These are phyloP conservation scores for Ctena decussata DNA, from an alignment of 2,888 invertebrate species.

Conservation along the genomic window DNA sequence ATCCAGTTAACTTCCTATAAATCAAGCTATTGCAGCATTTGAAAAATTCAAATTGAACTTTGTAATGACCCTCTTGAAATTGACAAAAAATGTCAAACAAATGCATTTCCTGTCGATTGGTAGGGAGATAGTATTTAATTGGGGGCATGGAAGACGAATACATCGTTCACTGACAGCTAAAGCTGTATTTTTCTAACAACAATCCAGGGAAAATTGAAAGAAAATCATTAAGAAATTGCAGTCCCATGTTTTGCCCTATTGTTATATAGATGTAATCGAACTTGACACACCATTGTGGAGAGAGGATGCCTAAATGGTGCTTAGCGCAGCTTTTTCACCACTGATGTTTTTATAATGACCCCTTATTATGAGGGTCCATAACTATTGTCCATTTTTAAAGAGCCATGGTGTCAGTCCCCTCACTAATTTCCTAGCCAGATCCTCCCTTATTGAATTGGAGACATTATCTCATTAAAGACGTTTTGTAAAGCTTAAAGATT, in stretches of 20 bases:
- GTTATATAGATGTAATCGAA: conserved; percentile 62
- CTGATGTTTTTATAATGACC: conserved; percentile 69
- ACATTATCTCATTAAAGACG: conserved; percentile 67
- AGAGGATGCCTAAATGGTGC: conserved; percentile 65
- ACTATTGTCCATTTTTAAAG: conserved; percentile 59
- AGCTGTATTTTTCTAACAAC: conserved; percentile 47
- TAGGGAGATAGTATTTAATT: conserved; percentile 37
- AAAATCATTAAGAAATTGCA: conserved; percentile 63
- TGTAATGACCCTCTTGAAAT: conserved; percentile 61
- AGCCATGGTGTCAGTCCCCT: conserved; percentile 56
- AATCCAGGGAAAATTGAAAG: conserved; percentile 42
- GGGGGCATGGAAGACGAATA: conserved; percentile 47
- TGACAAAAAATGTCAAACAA: conserved; percentile 69
- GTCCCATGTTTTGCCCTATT: conserved; percentile 56
- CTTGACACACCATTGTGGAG: conserved; percentile 52
- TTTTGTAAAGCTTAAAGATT: conserved; percentile 29
- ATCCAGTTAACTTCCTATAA: conserved; percentile 16
- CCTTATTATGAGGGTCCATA: conserved; percentile 57
- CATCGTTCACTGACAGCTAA: conserved; percentile 55
- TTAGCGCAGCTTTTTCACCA: conserved; percentile 57
- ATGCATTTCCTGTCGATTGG: conserved; percentile 66
- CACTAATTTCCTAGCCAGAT: conserved; percentile 62
- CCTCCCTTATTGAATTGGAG: conserved; percentile 50
- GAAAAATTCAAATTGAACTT: conserved; percentile 56
- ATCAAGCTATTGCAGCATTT: conserved; percentile 14